Evolutionary conservation across 1,140 invertebrate species (phyloP).

Genomic region (Macrostomum lignano): DNA sequence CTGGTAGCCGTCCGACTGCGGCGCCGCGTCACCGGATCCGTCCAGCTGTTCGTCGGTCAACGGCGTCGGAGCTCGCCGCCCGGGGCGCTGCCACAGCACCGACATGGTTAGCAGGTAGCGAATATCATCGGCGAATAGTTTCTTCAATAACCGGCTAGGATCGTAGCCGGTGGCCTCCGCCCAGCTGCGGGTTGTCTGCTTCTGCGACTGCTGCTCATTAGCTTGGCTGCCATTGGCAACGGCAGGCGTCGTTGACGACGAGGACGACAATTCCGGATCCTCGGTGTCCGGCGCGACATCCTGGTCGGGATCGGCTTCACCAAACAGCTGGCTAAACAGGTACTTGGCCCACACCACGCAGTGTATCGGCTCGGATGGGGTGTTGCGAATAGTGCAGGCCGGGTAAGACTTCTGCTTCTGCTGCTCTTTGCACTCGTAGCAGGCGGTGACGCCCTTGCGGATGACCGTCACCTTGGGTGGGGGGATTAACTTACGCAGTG

Average conservation of each 20-base stretch:
- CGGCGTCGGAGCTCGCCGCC: conserved; percentile 49
- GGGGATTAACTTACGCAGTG: no score
- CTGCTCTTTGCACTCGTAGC: conserved; percentile 83
- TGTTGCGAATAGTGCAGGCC: conserved; percentile 91
- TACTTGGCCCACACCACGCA: conserved; percentile 98
- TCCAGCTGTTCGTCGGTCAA: no score
- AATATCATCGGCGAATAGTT: conserved; percentile 74
- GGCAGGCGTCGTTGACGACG: no score
- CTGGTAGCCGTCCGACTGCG: no score
- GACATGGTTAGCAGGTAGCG: conserved; percentile 72
- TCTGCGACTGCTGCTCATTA: no score
- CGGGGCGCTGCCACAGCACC: conserved; percentile 68
- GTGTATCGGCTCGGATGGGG: conserved; percentile 93
- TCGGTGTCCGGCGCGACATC: conserved; percentile 87
- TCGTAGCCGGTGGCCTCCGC: conserved; percentile 53
- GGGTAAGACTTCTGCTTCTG: conserved; percentile 67
- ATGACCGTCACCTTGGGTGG: no score
- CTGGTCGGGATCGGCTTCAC: conserved; percentile 57
- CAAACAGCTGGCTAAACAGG: conserved; percentile 88
- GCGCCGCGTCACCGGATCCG: no score
- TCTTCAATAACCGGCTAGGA: conserved; percentile 34
- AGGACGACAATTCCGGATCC: conserved; percentile 56
- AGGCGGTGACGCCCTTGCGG: conserved; percentile 61
- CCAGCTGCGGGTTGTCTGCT: conserved; percentile 64
- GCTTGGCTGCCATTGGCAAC: no score